A percentile compares a stretch with the other conserved stretches of the same genome.
phyloP scores from a whole-genome alignment of 2,888 invertebrate genomes.

The Coecobrya sp. region DNA sequence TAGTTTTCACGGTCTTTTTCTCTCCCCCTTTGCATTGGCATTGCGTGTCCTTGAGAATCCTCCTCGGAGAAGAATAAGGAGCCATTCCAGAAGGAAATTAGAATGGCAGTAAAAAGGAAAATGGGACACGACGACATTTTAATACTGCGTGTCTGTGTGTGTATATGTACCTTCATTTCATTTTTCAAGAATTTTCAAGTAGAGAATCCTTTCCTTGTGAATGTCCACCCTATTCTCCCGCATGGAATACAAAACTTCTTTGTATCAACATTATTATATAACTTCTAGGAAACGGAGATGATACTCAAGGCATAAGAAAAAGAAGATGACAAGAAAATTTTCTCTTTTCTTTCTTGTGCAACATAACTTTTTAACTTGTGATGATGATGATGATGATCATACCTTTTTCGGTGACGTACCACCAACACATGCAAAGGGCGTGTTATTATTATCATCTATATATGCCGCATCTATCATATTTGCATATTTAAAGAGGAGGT shows the following conservation, averaged over 20 bases:
- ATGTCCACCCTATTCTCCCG: neutral
- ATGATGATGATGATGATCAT: neutral
- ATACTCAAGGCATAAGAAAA: neutral
- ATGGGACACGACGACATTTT: slow-evolving; percentile 34
- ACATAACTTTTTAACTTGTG: neutral
- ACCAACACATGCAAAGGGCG: too few species aligned
- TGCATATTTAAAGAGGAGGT: too few species aligned
- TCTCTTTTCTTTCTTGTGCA: neutral
- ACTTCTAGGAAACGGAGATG: neutral
- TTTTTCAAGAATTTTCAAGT: neutral
- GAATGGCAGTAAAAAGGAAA: slow-evolving; percentile 39
- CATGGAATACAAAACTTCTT: neutral
- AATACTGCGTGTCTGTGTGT: slow-evolving; percentile 36
- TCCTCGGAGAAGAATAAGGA: neutral
- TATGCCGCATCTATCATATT: too few species aligned
- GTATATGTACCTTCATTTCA: neutral
- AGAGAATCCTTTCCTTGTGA: neutral
- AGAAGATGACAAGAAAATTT: neutral
- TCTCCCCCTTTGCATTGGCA: neutral
- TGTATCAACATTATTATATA: neutral
- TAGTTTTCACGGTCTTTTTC: neutral
- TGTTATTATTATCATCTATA: too few species aligned
- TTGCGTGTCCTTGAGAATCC: slow-evolving; percentile 29
- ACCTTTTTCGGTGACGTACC: too few species aligned
- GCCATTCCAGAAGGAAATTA: slow-evolving; percentile 46